phyloP scores from a whole-genome alignment of 1,140 invertebrate genomes.

The Nephila pilipes region DNA sequence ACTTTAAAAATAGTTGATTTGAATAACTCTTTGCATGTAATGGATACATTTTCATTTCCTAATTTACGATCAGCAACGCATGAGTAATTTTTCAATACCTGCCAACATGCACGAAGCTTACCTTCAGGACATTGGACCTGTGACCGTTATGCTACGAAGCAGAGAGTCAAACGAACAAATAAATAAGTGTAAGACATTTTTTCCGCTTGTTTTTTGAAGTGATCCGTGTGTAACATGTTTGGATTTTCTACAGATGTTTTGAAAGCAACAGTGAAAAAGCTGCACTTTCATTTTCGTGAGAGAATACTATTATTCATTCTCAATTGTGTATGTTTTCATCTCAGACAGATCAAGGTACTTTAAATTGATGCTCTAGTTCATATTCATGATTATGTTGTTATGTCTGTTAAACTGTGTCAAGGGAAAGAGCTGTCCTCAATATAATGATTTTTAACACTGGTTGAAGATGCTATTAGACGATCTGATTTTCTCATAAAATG shows the following conservation, averaged over 20 bases:
- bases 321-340: not conserved
- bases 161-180: not conserved
- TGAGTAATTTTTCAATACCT: not conserved
- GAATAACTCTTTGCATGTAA: too few relatives aligned
- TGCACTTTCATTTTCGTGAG: not conserved
- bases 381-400: not conserved
- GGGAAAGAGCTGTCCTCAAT: not conserved
- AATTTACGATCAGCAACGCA: not conserved
- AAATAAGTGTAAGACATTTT: not conserved
- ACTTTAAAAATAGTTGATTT: too few relatives aligned
- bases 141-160: not conserved
- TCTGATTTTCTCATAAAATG: not conserved
- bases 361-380: not conserved
- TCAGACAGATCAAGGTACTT: not conserved
- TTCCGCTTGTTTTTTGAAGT: not conserved
- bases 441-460: not conserved
- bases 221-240: not conserved
- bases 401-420: not conserved
- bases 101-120: not conserved
- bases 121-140: slow-evolving; percentile 21
- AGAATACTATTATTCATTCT: not conserved
- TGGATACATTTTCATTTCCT: not conserved
- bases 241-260: not conserved
- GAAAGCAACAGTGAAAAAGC: too few relatives aligned
- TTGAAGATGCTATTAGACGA: not conserved